These are phyloP conservation scores for Rhingia campestris DNA, from an alignment of 2,888 invertebrate genomes.

Conservation along the genomic window DNA sequence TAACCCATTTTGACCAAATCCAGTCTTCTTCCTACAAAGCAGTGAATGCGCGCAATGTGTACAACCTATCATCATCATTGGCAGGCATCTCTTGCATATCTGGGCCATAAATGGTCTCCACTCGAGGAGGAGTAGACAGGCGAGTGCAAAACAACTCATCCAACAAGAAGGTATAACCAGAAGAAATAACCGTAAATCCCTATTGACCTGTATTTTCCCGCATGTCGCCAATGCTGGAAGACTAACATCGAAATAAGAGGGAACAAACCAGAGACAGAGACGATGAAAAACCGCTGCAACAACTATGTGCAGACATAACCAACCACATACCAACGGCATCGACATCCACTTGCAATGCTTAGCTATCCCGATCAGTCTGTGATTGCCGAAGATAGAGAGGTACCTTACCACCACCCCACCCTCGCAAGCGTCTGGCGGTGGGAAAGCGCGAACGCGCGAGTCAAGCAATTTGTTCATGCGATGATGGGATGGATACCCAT, in stretches of 20 bases:
- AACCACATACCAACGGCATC: not conserved
- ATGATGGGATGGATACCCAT: conserved; percentile 19
- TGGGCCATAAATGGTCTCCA: conserved; percentile 61
- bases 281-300: not conserved
- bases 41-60: not conserved
- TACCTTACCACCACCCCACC: not conserved
- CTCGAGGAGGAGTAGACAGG: conserved; percentile 31
- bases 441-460: conserved; percentile 38
- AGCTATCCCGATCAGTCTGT: conserved; percentile 49
- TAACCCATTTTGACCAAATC: conserved; percentile 26
- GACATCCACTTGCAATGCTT: conserved; percentile 48
- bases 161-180: conserved; percentile 52
- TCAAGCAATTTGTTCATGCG: conserved; percentile 55
- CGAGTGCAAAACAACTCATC: conserved; percentile 12
- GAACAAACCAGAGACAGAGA: not conserved
- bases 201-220: conserved; percentile 69
- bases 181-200: conserved; percentile 71
- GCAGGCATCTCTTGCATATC: conserved; percentile 47
- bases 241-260: not conserved
- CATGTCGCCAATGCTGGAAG: conserved; percentile 47
- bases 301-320: not conserved
- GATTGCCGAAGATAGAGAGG: conserved; percentile 21
- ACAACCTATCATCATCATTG: conserved; percentile 21
- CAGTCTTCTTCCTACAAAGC: conserved; percentile 38
- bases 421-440: not conserved